phyloP scores from a whole-genome alignment of 2,888 invertebrate genomes.

The Phortica okadai region DNA sequence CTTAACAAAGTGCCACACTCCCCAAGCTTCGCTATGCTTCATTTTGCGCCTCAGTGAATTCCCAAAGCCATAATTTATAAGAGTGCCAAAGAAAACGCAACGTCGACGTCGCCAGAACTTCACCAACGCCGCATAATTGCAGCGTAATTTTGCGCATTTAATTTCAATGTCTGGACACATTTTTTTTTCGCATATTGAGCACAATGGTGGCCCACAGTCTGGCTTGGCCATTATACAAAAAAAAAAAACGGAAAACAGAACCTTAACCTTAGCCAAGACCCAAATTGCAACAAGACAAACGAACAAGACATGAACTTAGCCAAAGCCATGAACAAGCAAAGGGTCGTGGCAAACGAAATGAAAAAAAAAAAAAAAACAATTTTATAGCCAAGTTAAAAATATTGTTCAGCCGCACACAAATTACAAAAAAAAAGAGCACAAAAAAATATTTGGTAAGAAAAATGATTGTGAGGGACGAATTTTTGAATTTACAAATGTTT shows the following conservation, averaged over 20 bases:
- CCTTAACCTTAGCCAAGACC: slow-evolving; percentile 57
- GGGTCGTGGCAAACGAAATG: background rate
- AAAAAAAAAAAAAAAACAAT: background rate
- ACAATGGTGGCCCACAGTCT: slow-evolving; percentile 14
- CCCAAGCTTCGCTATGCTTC: background rate
- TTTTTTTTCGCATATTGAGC: background rate
- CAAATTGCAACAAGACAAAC: slow-evolving; percentile 31
- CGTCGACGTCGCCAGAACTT: slow-evolving; percentile 28
- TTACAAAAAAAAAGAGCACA: slow-evolving; percentile 28
- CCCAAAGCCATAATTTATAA: slow-evolving; percentile 63
- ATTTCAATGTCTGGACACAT: slow-evolving; percentile 57
- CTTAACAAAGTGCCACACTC: background rate
- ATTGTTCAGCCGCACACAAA: background rate
- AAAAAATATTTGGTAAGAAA: slow-evolving; percentile 27
- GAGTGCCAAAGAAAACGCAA: slow-evolving; percentile 21
- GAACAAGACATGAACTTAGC: background rate
- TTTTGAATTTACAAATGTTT: slow-evolving; percentile 24
- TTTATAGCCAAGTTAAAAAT: background rate
- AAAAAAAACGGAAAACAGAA: slow-evolving; percentile 23
- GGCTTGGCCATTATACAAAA: slow-evolving; percentile 18
- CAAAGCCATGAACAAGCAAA: background rate
- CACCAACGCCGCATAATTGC: slow-evolving; percentile 66
- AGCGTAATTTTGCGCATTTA: slow-evolving; percentile 65
- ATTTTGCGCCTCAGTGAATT: slow-evolving; percentile 42
- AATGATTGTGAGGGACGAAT: slow-evolving; percentile 14